Evolutionary conservation across 1,140 invertebrate species (phyloP), one percentile per base, ranked within the genome.

Genomic region (Aphidius gifuensis): DNA sequence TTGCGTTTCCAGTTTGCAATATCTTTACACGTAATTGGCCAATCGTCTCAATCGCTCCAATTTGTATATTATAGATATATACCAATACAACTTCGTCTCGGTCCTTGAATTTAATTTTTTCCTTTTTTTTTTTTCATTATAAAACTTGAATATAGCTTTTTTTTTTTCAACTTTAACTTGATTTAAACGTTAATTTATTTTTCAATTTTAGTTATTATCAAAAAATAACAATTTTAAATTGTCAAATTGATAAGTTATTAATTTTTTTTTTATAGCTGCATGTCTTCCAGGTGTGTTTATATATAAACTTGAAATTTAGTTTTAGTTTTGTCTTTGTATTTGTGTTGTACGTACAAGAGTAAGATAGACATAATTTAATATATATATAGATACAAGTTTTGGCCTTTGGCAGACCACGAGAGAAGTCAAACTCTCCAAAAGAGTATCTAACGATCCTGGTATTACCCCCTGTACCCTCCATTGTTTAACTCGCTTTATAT

Each of bases 371-470:
- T 16, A 16, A 1, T 32, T 3, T 32, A 4, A 4, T 32, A 32
- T 32, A 32, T 32, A 32, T 2, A 32, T 32, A 32, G 23, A 32
- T 4, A 32, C 4, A 43, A 69, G 64, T 62, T 65, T 53, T 63
- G 73, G 71, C 72, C 72, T 73, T 76, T 72, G 71, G 69, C 71
- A 64, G 69, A 73, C 72, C 74, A 67, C 71, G 69, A 72, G 69
- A 32, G 23, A 32, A 74, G 73, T 74, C 69, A 72, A 75, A 77
- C 23, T 32, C 73, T 73, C 69, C 55, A 60, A 60, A 51, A 60
- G 66, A 66, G 74, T 70, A 73, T 68, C 70, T 69, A 72, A 71
- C 64, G 64, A 69, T 54, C 60, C 53, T 43, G n/a, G 58, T 9
- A 50, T 46, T 46, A 45, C 58, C 54, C 57, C 53, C 46, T 49